Evolutionary conservation across 2,113 vertebrate species (phyloP).

Genomic region (Grus americana): DNA sequence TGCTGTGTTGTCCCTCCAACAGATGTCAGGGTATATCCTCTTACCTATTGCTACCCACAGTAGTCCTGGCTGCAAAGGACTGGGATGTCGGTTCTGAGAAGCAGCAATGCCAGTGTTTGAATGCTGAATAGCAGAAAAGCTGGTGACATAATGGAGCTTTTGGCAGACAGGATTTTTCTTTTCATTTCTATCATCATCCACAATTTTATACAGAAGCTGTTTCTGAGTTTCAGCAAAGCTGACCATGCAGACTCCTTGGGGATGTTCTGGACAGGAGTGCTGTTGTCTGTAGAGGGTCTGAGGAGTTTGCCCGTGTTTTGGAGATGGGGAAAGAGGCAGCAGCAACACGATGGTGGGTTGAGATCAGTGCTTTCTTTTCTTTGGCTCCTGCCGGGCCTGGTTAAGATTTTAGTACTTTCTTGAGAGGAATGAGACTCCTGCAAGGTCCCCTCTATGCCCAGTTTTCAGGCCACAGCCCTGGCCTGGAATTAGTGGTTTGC

Average conservation of each 20-base stretch:
- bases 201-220: background rate
- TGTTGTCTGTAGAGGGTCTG: background rate
- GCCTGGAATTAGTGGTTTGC: conserved; percentile 12
- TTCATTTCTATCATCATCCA: background rate
- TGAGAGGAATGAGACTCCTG: background rate
- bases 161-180: background rate
- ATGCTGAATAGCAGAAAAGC: background rate
- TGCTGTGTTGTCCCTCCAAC: no score
- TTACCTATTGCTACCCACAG: background rate
- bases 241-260: background rate
- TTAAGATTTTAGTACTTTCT: background rate
- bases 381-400: background rate
- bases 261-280: background rate
- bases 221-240: background rate
- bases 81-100: background rate
- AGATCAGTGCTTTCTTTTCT: background rate
- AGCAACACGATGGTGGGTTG: background rate
- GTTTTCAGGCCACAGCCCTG: background rate
- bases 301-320: background rate
- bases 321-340: background rate
- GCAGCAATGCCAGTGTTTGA: background rate
- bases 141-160: background rate
- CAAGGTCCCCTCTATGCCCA: background rate
- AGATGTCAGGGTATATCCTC: background rate
- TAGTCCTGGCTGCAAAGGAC: background rate